These are phyloP conservation scores for Aplochiton taeniatus DNA, from an alignment of 2,797 vertebrate species.

Conservation along the genomic window DNA sequence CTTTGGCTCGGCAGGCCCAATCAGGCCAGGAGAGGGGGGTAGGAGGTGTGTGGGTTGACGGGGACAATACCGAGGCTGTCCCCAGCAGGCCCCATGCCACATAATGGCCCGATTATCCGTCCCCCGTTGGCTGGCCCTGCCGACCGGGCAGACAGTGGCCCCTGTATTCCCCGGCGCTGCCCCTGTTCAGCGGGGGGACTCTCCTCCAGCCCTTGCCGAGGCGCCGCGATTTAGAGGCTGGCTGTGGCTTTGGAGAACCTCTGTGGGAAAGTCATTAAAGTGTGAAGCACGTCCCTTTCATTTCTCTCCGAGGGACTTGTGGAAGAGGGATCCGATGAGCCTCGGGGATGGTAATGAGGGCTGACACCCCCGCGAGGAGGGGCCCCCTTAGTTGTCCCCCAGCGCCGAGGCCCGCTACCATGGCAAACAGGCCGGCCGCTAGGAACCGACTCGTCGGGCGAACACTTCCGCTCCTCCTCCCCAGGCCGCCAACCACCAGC, in stretches of 20 bases:
- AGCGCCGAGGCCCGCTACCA: slow-evolving; percentile 29
- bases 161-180: slow-evolving; percentile 65
- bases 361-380: slow-evolving; percentile 50
- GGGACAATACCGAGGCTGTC: slow-evolving; percentile 67
- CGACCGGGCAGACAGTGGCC: slow-evolving; percentile 69
- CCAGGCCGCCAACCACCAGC: slow-evolving; percentile 51
- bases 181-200: slow-evolving; percentile 62
- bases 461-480: slow-evolving; percentile 52
- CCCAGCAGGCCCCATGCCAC: slow-evolving; percentile 62
- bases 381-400: slow-evolving; percentile 32
- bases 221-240: slow-evolving; percentile 58
- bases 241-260: slow-evolving; percentile 70
- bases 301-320: slow-evolving; percentile 64
- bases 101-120: slow-evolving; percentile 75
- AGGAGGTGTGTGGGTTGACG: slow-evolving; percentile 29
- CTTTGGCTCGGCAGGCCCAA: slow-evolving; percentile 57
- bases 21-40: slow-evolving; percentile 33
- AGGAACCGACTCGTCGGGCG: slow-evolving; percentile 35
- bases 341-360: slow-evolving; percentile 68
- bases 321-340: slow-evolving; percentile 62
- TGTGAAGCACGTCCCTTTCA: slow-evolving; percentile 77
- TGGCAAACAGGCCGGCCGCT: slow-evolving; percentile 52
- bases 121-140: slow-evolving; percentile 69
- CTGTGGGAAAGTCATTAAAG: slow-evolving; percentile 83
- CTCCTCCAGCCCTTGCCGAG: slow-evolving; percentile 56